These are phyloP conservation scores for Caenorhabditis sp. DNA, from an alignment of 2,888 invertebrate genomes.

Conservation along the genomic window DNA sequence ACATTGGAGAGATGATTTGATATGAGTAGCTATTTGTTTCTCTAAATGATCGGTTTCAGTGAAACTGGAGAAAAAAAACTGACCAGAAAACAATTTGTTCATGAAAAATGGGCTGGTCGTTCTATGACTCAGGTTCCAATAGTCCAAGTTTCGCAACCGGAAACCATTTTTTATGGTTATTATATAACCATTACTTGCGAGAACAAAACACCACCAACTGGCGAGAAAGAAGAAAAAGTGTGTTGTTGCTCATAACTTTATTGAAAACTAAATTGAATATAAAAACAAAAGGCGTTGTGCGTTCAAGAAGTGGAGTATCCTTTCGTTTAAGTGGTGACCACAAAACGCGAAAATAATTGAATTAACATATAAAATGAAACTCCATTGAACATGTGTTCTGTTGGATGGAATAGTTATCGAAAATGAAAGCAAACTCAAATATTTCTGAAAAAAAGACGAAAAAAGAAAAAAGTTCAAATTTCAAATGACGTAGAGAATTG, in stretches of 20 bases:
- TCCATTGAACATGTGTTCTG: background rate
- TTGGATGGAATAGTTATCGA: background rate
- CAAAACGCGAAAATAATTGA: background rate
- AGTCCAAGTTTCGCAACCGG: slow-evolving; percentile 1
- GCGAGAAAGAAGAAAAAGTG: background rate
- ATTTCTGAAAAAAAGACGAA: too few species aligned
- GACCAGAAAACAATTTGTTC: too few species aligned
- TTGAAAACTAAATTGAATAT: too few species aligned
- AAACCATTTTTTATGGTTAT: background rate
- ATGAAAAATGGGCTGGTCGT: too few species aligned
- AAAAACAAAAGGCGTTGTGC: background rate
- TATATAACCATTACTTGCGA: background rate
- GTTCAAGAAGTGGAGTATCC: background rate
- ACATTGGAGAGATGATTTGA: too few species aligned
- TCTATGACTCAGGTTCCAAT: too few species aligned
- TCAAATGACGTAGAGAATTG: background rate
- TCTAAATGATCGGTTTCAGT: too few species aligned
- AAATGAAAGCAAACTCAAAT: background rate
- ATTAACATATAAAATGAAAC: background rate
- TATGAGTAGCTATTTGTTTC: too few species aligned
- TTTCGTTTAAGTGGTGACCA: background rate
- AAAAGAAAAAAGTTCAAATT: background rate
- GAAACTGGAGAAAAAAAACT: too few species aligned
- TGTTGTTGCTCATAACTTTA: too few species aligned
- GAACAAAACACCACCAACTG: background rate